Evolutionary conservation across 2,797 vertebrate species (phyloP).

Genomic region (Lagocephalus sceleratus): DNA sequence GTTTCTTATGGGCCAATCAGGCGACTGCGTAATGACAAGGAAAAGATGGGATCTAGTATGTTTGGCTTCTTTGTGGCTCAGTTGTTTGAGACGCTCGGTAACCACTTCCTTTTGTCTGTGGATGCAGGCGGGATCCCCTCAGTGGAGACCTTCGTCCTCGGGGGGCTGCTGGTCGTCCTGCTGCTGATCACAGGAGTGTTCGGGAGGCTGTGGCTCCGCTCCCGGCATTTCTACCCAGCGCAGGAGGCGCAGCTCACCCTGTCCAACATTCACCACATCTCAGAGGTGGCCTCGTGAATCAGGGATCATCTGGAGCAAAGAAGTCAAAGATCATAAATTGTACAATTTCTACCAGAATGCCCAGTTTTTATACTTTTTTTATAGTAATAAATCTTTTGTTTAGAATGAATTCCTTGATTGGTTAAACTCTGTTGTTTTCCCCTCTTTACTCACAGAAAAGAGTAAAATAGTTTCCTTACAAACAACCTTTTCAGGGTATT

Average conservation of each 20-base stretch:
- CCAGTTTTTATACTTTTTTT: constrained; percentile 20
- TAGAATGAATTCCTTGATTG: constrained; percentile 12
- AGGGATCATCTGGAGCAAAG: constrained; percentile 3
- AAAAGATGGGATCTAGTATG: constrained; percentile 60
- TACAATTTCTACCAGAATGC: constrained; percentile 10
- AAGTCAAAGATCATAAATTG: constrained; percentile 23
- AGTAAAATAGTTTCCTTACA: too few species aligned
- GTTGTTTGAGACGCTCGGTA: not conserved
- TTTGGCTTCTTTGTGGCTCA: constrained; percentile 5
- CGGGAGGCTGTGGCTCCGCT: constrained; percentile 76
- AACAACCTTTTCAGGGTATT: too few species aligned
- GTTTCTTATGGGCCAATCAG: constrained; percentile 77
- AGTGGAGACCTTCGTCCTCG: constrained; percentile 75
- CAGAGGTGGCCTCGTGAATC: constrained; percentile 77
- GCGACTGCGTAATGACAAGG: constrained; percentile 46
- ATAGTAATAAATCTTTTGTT: constrained; percentile 11
- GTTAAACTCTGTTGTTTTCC: constrained; percentile 13
- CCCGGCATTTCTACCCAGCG: constrained; percentile 74
- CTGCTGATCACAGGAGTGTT: constrained; percentile 74
- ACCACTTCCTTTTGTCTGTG: constrained; percentile 28
- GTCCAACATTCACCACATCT: constrained; percentile 78
- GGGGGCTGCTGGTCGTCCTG: constrained; percentile 69
- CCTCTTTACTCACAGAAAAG: too few species aligned
- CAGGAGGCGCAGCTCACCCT: constrained; percentile 77
- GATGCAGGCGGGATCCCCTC: constrained; percentile 55